Conservation (phyloP, 2,888 invertebrate genomes). For the Aporophyla nigra region DNA sequence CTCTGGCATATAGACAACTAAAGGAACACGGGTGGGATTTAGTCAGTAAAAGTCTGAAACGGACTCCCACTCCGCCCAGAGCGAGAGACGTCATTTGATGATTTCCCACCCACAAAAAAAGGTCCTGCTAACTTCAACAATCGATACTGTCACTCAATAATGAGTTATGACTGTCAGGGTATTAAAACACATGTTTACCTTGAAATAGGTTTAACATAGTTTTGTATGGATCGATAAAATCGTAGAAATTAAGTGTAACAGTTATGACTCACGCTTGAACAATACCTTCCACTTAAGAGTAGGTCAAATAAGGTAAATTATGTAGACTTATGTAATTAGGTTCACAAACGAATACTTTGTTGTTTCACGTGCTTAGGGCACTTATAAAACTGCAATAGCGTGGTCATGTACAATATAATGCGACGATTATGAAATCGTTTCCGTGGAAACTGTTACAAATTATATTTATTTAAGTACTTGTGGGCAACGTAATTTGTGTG, state of each 20-base stretch:
- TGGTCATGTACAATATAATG: slow-evolving; percentile 74
- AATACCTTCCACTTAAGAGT: slow-evolving; percentile 11
- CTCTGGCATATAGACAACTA: too few species aligned
- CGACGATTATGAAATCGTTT: slow-evolving; percentile 70
- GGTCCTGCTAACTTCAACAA: too few species aligned
- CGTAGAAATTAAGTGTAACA: background rate
- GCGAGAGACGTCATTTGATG: too few species aligned
- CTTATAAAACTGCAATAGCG: slow-evolving; percentile 75
- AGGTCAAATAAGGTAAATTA: slow-evolving; percentile 34
- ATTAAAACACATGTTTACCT: slow-evolving; percentile 1
- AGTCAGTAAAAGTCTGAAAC: too few species aligned
- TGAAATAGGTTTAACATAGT: background rate
- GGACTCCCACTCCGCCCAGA: too few species aligned
- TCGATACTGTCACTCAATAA: background rate
- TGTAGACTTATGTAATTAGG: slow-evolving; percentile 46
- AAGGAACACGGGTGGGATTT: too few species aligned
- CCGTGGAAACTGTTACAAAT: slow-evolving; percentile 59
- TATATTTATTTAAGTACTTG: slow-evolving; percentile 48
- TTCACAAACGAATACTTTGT: slow-evolving; percentile 70
- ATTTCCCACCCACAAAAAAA: too few species aligned
- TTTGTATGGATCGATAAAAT: slow-evolving; percentile 19
- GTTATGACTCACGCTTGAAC: slow-evolving; percentile 13
- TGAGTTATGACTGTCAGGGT: background rate
- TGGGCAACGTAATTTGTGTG: slow-evolving; percentile 15
- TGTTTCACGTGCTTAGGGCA: slow-evolving; percentile 72